Percentiles rank a stretch among this genome's conserved stretches.
phyloP scores from a whole-genome alignment of 2,888 invertebrate species.

The Megalurothrips usitatus region DNA sequence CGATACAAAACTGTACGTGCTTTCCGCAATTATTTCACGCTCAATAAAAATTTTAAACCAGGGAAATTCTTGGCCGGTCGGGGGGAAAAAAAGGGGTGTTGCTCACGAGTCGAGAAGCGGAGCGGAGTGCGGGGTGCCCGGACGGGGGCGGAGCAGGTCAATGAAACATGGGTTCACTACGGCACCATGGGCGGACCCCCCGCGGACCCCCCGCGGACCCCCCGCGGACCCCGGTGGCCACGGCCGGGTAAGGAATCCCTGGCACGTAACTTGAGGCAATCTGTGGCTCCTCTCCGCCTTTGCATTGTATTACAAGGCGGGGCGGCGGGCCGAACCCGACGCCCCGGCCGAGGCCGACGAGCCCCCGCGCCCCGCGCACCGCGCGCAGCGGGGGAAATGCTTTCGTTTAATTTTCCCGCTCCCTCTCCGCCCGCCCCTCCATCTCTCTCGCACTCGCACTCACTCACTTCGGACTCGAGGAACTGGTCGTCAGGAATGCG shows the following conservation, averaged over 20 bases:
- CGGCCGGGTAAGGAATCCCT: background rate
- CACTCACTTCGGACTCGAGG: no score
- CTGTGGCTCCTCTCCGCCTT: conserved; percentile 5
- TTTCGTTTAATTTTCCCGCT: background rate
- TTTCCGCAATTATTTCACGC: no score
- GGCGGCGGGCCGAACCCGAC: background rate
- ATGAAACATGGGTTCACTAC: conserved; percentile 4
- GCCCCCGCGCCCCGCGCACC: background rate
- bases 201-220: background rate
- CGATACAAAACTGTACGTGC: no score
- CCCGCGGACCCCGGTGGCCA: background rate
- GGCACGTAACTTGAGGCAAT: background rate
- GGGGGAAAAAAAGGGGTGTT: no score
- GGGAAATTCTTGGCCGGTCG: no score
- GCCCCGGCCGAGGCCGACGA: no score
- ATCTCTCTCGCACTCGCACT: no score
- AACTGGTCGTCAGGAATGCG: no score
- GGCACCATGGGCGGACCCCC: background rate
- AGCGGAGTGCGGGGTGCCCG: background rate
- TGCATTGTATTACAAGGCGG: background rate
- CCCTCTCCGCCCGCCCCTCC: no score
- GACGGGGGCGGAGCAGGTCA: background rate
- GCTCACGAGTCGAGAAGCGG: no score
- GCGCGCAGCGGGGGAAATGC: background rate
- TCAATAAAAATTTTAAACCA: no score